Conservation (phyloP, 2,113 vertebrate species). For the Abramis brama region DNA sequence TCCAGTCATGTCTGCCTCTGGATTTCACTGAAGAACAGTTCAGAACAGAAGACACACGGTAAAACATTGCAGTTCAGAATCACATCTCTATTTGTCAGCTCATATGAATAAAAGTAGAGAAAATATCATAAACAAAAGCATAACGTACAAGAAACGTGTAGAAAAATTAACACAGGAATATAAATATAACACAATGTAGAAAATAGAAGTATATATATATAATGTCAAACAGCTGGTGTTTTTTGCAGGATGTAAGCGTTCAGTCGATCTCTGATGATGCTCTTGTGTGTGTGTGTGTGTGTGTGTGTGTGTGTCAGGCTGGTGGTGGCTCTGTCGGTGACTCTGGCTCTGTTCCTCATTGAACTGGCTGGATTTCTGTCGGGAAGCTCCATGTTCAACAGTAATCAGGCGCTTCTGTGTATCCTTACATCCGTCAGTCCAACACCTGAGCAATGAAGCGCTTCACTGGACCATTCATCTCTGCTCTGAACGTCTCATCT, state of each 20-base stretch:
- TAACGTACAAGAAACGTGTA: too few relatives aligned
- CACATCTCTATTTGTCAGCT: neutral
- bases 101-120: too few relatives aligned
- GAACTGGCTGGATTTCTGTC: constrained; percentile 87
- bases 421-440: constrained; percentile 76
- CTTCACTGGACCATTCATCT: neutral
- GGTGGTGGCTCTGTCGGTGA: constrained; percentile 82
- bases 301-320: constrained; percentile 71
- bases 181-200: too few relatives aligned
- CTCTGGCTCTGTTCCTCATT: constrained; percentile 82
- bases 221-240: too few relatives aligned
- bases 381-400: constrained; percentile 89
- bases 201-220: too few relatives aligned
- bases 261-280: neutral
- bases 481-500: neutral
- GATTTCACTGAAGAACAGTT: constrained; percentile 80
- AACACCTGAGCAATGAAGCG: neutral
- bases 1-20: constrained; percentile 83
- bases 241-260: too few relatives aligned
- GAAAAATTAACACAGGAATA: too few relatives aligned
- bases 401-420: constrained; percentile 85
- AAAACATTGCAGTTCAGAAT: constrained; percentile 54
- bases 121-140: too few relatives aligned
- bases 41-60: constrained; percentile 79
- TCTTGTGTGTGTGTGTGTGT: neutral